These are phyloP conservation scores for Molothrus aeneus DNA, from an alignment of 2,797 vertebrate species.

Conservation along the genomic window DNA sequence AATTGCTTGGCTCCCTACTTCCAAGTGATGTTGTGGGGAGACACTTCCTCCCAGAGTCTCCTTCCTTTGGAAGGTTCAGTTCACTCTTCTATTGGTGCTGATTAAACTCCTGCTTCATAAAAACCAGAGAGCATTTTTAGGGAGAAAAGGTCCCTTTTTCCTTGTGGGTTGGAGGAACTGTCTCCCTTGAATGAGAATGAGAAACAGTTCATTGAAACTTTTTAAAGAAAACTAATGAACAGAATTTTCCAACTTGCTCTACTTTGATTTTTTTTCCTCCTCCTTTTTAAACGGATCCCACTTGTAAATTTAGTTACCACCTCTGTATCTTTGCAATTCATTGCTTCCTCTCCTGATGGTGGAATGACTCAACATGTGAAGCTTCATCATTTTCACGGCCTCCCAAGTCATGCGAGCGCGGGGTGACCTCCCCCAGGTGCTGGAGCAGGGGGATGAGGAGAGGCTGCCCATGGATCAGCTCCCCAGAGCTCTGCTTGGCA, in stretches of 20 bases:
- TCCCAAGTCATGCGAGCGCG: slow-evolving; percentile 23
- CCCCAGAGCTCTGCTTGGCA: neutral
- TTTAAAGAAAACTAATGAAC: slow-evolving; percentile 48
- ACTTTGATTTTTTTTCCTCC: slow-evolving; percentile 39
- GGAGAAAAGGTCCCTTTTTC: neutral
- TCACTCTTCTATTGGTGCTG: neutral
- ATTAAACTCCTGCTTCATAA: neutral
- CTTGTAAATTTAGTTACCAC: slow-evolving; percentile 67
- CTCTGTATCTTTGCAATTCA: slow-evolving; percentile 62
- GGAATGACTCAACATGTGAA: slow-evolving; percentile 67
- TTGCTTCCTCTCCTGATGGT: slow-evolving; percentile 67
- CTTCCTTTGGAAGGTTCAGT: neutral
- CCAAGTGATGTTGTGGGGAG: neutral
- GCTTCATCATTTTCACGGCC: slow-evolving; percentile 59
- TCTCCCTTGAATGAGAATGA: slow-evolving; percentile 27
- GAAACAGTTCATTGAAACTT: slow-evolving; percentile 61
- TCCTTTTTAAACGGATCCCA: slow-evolving; percentile 31
- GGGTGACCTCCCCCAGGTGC: slow-evolving; percentile 51
- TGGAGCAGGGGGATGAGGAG: neutral
- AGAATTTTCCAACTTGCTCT: slow-evolving; percentile 57
- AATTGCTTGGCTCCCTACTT: neutral
- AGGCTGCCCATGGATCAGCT: neutral
- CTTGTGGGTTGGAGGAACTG: neutral
- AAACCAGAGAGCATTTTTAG: neutral
- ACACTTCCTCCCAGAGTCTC: neutral